Evolutionary conservation across 2,888 invertebrate genomes (phyloP), one percentile per base, ranked within the genome.

Genomic region (Drymonia ruficornis): DNA sequence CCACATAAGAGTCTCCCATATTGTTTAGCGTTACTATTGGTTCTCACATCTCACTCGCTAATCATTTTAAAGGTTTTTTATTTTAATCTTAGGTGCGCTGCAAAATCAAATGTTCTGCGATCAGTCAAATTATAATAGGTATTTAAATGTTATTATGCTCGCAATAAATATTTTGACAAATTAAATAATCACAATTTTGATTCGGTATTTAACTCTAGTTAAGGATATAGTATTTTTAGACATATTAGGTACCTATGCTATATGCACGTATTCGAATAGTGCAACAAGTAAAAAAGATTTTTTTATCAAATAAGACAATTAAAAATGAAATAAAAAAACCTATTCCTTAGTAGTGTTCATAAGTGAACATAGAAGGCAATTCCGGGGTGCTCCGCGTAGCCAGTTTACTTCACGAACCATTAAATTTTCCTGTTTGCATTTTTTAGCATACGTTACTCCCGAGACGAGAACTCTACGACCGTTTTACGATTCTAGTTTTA

Each of bases 351-450:
- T 89, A 83, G 69, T 64, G 60, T 70, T 62, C 59, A 49, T 58
- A 67, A 78, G 67, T 75, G 79, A 83, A 86, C 83, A 84, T 80
- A 72, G 77, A 76, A 77, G 80, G 81, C 84, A 86, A 89, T 89
- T 84, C 84, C 76, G 70, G 81, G 83, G 85, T 81, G 79, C 84
- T 82, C 76, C 74, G 74, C 79, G 83, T 79, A 81, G 83, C 83
- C 84, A 81, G 84, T 84, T 91, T 86, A 85, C 87, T 91, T 92
- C 91, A 91, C 92, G 91, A 84, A 78, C 88, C 92, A 92, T 92
- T 91, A 91, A 91, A 88, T 91, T 90, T 91, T 87, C 88, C 88
- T 89, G 87, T 91, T 91, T 92, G 91, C 89, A 91, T 91, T 91
- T 91, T 91, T 91, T 91, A 91, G 87, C 92, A 91, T 91, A 91